Percentiles rank a stretch among this genome's conserved stretches.
These are phyloP conservation scores for Leptonema lineaticorne DNA, from an alignment of 1,140 invertebrate species.

Conservation along the genomic window DNA sequence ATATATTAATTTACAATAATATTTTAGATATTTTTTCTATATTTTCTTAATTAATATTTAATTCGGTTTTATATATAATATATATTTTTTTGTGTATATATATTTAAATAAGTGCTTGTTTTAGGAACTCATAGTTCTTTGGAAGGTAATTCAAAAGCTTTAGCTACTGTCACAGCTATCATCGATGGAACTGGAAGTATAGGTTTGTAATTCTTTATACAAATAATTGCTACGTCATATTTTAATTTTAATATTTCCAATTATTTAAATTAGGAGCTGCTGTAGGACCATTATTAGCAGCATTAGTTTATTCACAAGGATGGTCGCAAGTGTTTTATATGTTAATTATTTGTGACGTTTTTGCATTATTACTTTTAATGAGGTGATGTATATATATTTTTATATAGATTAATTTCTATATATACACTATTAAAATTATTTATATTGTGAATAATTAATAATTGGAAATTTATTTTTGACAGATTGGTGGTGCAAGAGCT, in stretches of 20 bases:
- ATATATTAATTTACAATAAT: too few species aligned
- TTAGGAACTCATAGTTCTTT: constrained; percentile 75
- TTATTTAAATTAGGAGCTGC: constrained; percentile 69
- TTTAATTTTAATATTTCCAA: background rate
- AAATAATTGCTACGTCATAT: background rate
- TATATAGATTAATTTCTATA: background rate
- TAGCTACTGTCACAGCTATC: constrained; percentile 95
- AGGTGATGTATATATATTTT: constrained; percentile 44
- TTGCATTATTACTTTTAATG: constrained; percentile 72
- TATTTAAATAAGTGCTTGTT: background rate
- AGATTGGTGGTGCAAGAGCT: constrained; percentile 45
- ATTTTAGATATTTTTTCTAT: background rate
- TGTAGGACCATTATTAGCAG: constrained; percentile 85
- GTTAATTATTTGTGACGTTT: constrained; percentile 80
- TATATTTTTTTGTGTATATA: background rate
- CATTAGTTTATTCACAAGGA: constrained; percentile 69
- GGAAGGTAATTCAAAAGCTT: constrained; percentile 80
- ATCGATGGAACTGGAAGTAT: constrained; percentile 96
- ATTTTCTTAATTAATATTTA: background rate
- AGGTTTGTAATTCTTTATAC: constrained; percentile 53
- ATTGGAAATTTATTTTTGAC: constrained; percentile 32
- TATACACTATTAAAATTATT: background rate
- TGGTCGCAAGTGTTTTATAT: constrained; percentile 93
- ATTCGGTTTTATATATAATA: too few species aligned
- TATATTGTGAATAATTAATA: background rate